phyloP scores from a whole-genome alignment of 2,797 vertebrate genomes.

The Todus mexicanus region DNA sequence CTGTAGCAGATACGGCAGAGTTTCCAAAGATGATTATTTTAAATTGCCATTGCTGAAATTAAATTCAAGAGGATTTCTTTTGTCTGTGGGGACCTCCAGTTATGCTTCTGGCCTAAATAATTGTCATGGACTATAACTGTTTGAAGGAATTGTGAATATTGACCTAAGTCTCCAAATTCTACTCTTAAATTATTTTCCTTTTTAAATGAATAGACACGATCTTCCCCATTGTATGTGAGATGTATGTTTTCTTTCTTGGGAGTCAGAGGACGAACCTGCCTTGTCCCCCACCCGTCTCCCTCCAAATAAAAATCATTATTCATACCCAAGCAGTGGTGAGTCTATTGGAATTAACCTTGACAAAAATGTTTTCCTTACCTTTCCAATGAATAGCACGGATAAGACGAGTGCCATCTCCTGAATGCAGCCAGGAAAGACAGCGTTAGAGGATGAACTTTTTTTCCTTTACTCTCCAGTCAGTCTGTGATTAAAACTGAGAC shows the following conservation, averaged over 20 bases:
- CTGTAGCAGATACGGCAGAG: conserved; percentile 16
- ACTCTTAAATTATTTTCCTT: conserved; percentile 27
- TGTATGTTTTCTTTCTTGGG: conserved; percentile 43
- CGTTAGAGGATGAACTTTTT: conserved; percentile 55
- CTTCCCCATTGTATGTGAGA: conserved; percentile 40
- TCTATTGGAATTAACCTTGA: conserved; percentile 67
- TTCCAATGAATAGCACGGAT: conserved; percentile 34
- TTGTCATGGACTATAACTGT: conserved; percentile 23
- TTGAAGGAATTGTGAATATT: conserved; percentile 57
- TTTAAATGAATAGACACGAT: conserved; percentile 5
- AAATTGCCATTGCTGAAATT: conserved; percentile 49
- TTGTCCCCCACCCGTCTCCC: conserved; percentile 7
- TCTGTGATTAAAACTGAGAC: conserved; percentile 37
- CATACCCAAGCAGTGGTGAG: conserved; percentile 46
- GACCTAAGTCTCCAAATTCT: conserved; percentile 51
- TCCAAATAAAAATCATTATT: conserved; percentile 59
- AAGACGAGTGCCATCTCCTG: not conserved
- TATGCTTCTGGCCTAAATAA: conserved; percentile 32
- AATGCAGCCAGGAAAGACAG: conserved; percentile 24
- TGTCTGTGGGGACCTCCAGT: conserved; percentile 49
- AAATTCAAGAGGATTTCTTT: conserved; percentile 53
- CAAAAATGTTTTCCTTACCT: conserved; percentile 48
- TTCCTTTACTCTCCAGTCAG: conserved; percentile 20
- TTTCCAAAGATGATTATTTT: conserved; percentile 54
- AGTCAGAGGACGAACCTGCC: conserved; percentile 46